phyloP scores from a whole-genome alignment of 2,888 invertebrate species.

The Synanthedon myopaeformis region DNA sequence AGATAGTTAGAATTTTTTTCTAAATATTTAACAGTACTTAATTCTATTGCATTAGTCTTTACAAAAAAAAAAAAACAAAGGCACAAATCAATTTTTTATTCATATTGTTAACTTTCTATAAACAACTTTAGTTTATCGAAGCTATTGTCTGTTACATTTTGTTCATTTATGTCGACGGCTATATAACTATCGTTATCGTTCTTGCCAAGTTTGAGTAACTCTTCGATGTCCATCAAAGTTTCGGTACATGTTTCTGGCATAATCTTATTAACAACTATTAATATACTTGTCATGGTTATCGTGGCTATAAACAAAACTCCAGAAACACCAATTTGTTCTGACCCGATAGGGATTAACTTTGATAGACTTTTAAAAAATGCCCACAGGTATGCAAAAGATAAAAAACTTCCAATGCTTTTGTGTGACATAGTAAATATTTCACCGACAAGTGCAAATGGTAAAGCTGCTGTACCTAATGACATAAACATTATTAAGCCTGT shows the following conservation, averaged over 20 bases:
- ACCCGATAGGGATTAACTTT: constrained; percentile 10
- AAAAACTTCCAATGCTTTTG: constrained; percentile 17
- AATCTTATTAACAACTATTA: constrained; percentile 11
- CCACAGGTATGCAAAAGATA: constrained; percentile 19
- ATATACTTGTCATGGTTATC: constrained; percentile 9
- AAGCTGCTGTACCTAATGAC: constrained; percentile 16
- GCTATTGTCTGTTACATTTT: constrained; percentile 5
- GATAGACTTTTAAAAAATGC: constrained; percentile 15
- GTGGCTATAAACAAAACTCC: constrained; percentile 8
- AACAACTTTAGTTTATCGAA: constrained; percentile 15
- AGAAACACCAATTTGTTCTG: constrained; percentile 8
- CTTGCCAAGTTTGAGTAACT: constrained; percentile 7
- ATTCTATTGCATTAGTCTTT: no score
- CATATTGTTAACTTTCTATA: constrained; percentile 7
- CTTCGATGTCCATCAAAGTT: constrained; percentile 14
- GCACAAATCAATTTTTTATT: not conserved
- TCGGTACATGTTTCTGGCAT: constrained; percentile 14
- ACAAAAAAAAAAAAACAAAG: no score
- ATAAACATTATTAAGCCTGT: constrained; percentile 18
- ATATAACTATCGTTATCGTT: constrained; percentile 5
- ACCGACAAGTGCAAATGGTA: constrained; percentile 15
- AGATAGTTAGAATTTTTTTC: no score
- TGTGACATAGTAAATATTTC: constrained; percentile 19
- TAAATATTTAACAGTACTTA: no score
- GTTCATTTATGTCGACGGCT: constrained; percentile 7